A percentile compares a stretch with the other conserved stretches of the same genome.
These are phyloP conservation scores for Myxocyprinus asiaticus DNA, from an alignment of 2,113 vertebrate species.

Conservation along the genomic window DNA sequence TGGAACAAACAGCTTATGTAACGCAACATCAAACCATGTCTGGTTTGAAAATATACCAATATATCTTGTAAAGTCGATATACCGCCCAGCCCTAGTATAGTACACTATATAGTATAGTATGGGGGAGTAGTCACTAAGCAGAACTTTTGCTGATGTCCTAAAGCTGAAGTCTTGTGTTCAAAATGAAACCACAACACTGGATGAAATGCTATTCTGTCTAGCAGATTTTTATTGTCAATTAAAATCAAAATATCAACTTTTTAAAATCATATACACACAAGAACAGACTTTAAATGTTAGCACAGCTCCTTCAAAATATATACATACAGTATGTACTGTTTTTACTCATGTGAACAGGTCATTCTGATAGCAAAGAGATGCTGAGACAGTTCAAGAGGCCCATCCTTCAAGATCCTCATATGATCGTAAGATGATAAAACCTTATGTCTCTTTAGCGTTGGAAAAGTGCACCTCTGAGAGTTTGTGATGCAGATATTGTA, in stretches of 20 bases:
- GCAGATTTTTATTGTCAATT: conserved; percentile 82
- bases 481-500: too few relatives aligned
- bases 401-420: conserved; percentile 27
- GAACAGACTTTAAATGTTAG: conserved; percentile 87
- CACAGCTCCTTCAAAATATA: conserved; percentile 92
- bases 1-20: too few relatives aligned
- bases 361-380: conserved; percentile 62
- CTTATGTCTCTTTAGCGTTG: too few relatives aligned
- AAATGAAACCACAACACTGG: background rate
- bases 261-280: conserved; percentile 95
- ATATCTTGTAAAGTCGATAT: too few relatives aligned
- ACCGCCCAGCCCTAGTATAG: too few relatives aligned
- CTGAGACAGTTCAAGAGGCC: conserved; percentile 25
- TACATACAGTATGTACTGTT: conserved; percentile 82
- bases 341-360: conserved; percentile 66
- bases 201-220: conserved; percentile 55
- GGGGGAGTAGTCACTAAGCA: too few relatives aligned
- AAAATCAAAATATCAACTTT: conserved; percentile 96
- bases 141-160: too few relatives aligned
- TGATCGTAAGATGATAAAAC: conserved; percentile 68
- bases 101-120: too few relatives aligned
- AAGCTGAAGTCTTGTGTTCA: background rate
- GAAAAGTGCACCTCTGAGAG: too few relatives aligned
- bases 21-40: too few relatives aligned
- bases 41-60: too few relatives aligned